Percentiles rank a stretch among this genome's conserved stretches.
Evolutionary conservation across 2,888 invertebrate species (phyloP).

Genomic region (Drosophila falleni): DNA sequence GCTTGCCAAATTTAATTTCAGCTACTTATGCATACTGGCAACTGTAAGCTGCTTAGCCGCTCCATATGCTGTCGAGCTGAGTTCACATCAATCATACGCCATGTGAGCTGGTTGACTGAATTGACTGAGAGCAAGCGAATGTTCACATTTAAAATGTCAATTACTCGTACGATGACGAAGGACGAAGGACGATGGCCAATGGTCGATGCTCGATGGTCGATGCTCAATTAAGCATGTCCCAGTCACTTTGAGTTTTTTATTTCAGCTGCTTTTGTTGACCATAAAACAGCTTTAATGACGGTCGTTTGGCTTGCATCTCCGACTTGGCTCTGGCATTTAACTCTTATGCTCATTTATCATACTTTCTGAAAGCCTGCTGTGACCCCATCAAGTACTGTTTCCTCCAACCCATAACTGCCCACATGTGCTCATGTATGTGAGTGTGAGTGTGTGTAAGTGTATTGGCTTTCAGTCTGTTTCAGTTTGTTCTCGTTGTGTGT

Average conservation of each 20-base stretch:
- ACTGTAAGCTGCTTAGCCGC: slow-evolving; percentile 70
- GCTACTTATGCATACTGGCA: slow-evolving; percentile 70
- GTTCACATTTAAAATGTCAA: slow-evolving; percentile 49
- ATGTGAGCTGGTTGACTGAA: slow-evolving; percentile 39
- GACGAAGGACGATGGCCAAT: slow-evolving; percentile 5
- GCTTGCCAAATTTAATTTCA: slow-evolving; percentile 69
- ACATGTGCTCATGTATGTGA: slow-evolving; percentile 17
- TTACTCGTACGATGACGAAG: slow-evolving; percentile 25
- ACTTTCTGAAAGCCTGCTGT: slow-evolving; percentile 66
- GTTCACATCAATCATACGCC: slow-evolving; percentile 68
- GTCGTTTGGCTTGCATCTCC: slow-evolving; percentile 57
- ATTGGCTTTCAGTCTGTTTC: slow-evolving; percentile 33
- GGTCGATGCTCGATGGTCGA: slow-evolving; percentile 6
- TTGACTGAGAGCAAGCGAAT: slow-evolving; percentile 1
- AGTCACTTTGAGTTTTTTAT: slow-evolving; percentile 32
- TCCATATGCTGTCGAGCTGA: slow-evolving; percentile 39
- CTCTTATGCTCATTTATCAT: slow-evolving; percentile 77
- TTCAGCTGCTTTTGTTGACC: slow-evolving; percentile 64
- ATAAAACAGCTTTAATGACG: slow-evolving; percentile 75
- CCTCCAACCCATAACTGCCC: slow-evolving; percentile 31
- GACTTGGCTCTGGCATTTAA: slow-evolving; percentile 59
- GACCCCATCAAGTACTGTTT: slow-evolving; percentile 43
- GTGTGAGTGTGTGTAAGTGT: slow-evolving; percentile 18
- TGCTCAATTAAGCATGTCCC: slow-evolving; percentile 60
- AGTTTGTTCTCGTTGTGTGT: slow-evolving; percentile 17